phyloP scores from a whole-genome alignment of 23 tunicate genomes.

The Clavelina lepadiformis region DNA sequence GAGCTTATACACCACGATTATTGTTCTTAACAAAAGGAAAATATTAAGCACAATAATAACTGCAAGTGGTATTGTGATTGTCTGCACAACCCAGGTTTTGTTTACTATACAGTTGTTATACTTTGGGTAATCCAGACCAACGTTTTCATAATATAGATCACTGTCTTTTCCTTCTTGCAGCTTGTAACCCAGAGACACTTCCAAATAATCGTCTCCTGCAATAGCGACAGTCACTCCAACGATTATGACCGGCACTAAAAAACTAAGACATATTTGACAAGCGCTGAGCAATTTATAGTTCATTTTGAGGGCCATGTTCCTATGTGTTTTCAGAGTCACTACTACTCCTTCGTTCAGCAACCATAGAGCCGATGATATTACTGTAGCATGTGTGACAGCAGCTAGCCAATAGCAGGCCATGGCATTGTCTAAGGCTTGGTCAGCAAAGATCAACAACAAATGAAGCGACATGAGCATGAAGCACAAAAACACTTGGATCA shows the following conservation, averaged over 20 bases:
- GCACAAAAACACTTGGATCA: slow-evolving; percentile 22
- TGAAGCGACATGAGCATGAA: slow-evolving; percentile 22
- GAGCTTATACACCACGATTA: slow-evolving; percentile 7
- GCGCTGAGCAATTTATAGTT: slow-evolving; percentile 6
- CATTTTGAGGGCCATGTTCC: slow-evolving; percentile 4
- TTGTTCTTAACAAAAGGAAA: background rate
- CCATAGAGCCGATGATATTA: slow-evolving; percentile 45
- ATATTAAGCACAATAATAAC: background rate
- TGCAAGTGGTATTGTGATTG: background rate
- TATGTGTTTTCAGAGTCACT: slow-evolving; percentile 19
- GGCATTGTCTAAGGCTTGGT: background rate
- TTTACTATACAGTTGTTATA: slow-evolving; percentile 1
- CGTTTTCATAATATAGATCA: background rate
- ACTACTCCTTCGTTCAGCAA: slow-evolving; percentile 40
- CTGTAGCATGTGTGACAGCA: slow-evolving; percentile 5
- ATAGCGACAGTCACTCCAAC: background rate
- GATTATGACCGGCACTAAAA: background rate
- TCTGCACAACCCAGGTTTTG: background rate
- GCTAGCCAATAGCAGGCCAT: slow-evolving; percentile 17
- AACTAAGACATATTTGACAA: background rate
- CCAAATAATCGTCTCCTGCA: slow-evolving; percentile 3
- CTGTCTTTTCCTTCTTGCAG: background rate
- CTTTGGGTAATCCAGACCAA: slow-evolving; percentile 5
- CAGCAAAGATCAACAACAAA: slow-evolving; percentile 4
- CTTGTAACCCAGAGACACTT: background rate